Evolutionary conservation across 2,113 vertebrate species (phyloP).

Genomic region (Pardalotus punctatus): DNA sequence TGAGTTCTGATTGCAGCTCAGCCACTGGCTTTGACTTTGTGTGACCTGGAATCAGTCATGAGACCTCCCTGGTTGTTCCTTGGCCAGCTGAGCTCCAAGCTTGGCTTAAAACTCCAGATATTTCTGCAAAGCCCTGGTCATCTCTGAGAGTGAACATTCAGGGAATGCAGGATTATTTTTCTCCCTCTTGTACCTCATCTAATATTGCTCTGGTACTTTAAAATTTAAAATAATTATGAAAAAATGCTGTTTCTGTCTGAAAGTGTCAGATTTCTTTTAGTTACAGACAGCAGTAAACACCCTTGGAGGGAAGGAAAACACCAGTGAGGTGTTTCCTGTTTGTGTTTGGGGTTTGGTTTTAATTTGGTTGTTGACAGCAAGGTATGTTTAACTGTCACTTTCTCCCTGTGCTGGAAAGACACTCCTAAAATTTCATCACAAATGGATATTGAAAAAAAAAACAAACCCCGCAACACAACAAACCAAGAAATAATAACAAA

Average conservation of each 20-base stretch:
- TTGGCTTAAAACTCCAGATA: not conserved
- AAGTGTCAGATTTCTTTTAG: not conserved
- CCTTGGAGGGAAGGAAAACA: not conserved
- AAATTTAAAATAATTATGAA: not conserved
- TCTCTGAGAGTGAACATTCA: not conserved
- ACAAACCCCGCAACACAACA: not conserved
- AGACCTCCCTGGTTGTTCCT: not conserved
- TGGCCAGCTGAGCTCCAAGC: not conserved
- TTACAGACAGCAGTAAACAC: not conserved
- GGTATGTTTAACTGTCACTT: not conserved
- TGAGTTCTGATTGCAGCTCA: not conserved
- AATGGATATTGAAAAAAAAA: not conserved
- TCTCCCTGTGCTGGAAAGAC: not conserved
- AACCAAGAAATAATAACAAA: not conserved
- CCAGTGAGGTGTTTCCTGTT: not conserved
- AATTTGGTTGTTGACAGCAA: not conserved
- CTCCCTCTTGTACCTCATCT: not conserved
- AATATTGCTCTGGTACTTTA: not conserved
- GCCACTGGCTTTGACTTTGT: not conserved
- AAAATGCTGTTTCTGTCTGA: not conserved
- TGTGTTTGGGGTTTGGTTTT: not conserved
- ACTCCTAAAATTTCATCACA: not conserved
- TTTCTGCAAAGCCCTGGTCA: not conserved
- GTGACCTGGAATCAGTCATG: not conserved
- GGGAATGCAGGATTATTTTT: not conserved